Base-by-base conservation (phyloP, 2,797 vertebrate genomes). In the Scyliorhinus canicula region DNA sequence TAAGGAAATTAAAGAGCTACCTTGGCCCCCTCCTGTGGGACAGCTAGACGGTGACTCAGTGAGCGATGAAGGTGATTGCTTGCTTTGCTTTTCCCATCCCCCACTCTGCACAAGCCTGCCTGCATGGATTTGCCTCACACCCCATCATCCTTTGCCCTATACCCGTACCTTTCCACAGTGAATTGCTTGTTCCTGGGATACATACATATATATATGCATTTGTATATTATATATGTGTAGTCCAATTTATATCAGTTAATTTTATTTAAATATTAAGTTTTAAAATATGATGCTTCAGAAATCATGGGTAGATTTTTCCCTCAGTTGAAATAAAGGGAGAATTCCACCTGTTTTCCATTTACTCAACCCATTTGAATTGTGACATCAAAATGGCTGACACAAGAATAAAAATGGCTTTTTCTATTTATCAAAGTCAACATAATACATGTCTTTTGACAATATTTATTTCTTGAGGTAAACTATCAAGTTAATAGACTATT, bases 31-130 rank as follows among this genome's bases (percentile, higher is more conserved):
- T 95, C 97, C 97, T 4, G 97, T 97, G 95, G 97, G 97, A 96
- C 97, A 97, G 96, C 96, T 97, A 96, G 97, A 97, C 96, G 97
- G 97, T 96, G 97, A 97, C 95, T 95, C 96, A 95, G 69, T 96
- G 96, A 97, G 96, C 96, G 97, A 97, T 96, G 97, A 97, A 98
- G 97, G 97, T 98, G 97, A 98, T 96, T 97, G 96, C 96, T 97
- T 96, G 96, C 40, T 95, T 95, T 91, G 85, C 84, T 82, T 50
- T 9, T 19, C 77, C 93, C 88, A 67, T 77, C 67, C 50, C 28
- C 93, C 67, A 94, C 40, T 94, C 93, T 69, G 63, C 65, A 94
- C 93, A 47, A 94, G 47, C 93, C 74, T 94, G 93, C 67, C 69
- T 94, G 93, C 93, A 94, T 94, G 93, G 93, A 94, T 31, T 74